phyloP scores from a whole-genome alignment of 1,140 invertebrate genomes.

The Sitophilus oryzae region DNA sequence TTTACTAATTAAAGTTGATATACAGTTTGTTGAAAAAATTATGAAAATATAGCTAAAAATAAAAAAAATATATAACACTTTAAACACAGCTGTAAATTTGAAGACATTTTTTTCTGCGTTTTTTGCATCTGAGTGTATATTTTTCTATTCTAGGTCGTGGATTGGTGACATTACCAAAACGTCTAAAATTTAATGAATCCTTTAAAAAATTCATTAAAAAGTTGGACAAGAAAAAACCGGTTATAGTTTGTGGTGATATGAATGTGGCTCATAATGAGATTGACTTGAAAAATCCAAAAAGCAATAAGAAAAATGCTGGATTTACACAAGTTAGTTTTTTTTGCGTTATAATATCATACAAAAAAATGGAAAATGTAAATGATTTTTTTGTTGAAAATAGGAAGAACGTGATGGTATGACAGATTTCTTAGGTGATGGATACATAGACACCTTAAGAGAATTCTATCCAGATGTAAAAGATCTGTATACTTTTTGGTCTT shows the following conservation, averaged over 20 bases:
- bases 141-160: slow-evolving; percentile 62
- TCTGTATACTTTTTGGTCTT: slow-evolving; percentile 94
- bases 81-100: too few relatives aligned
- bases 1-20: too few relatives aligned
- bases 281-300: slow-evolving; percentile 92
- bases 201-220: slow-evolving; percentile 73
- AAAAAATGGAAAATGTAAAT: not conserved
- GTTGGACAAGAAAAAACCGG: slow-evolving; percentile 86
- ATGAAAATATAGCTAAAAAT: too few relatives aligned
- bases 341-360: not conserved
- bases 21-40: too few relatives aligned
- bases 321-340: slow-evolving; percentile 59
- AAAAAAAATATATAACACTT: too few relatives aligned
- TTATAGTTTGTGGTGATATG: slow-evolving; percentile 93
- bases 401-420: slow-evolving; percentile 91
- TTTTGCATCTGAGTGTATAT: too few relatives aligned
- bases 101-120: too few relatives aligned
- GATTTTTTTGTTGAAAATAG: slow-evolving; percentile 9
- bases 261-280: slow-evolving; percentile 96
- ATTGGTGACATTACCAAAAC: slow-evolving; percentile 79
- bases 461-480: slow-evolving; percentile 80
- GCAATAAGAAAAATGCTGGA: slow-evolving; percentile 88
- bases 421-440: slow-evolving; percentile 70
- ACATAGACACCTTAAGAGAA: slow-evolving; percentile 83
- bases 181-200: slow-evolving; percentile 83